Base-by-base conservation (phyloP, 2,113 vertebrate genomes). In the Natator depressus region DNA sequence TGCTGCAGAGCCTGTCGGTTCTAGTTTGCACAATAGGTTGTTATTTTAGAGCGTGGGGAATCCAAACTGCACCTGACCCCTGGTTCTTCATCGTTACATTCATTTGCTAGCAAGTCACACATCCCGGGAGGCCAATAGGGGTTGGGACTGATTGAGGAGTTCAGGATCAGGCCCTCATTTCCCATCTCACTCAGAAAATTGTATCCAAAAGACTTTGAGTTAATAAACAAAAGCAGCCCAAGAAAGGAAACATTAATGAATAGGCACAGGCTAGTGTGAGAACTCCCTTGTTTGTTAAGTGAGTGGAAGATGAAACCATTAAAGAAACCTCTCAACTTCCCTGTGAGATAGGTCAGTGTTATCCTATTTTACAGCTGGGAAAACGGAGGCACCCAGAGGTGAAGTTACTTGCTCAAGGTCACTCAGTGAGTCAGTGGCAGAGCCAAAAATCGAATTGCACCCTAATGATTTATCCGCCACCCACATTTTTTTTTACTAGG, bases 1-100 rank as follows among this genome's bases (percentile, higher is more conserved):
- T 42, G 96, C 89, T 89, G 78, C 13, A 0, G 89, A 91, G 50
- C 81, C 29, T 2, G 1, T 5, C 62, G 94, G 90, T 92, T 90
- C 89, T 87, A 81, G 3, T 94, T 95, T 86, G 49, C 83, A 93
- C 80, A 93, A 85, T 80, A 69, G 38, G 94, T 4, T 75, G 31
- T 82, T 6, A 9, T 93, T 2, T 97, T 97, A 97, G 97, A 95
- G 72, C 91, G 96, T 94, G 93, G 80, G 88, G 86, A 94, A 47
- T 1, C 76, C 83, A 69, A 93, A 93, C 8, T 1, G n/a, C 38
- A 13, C 1, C 86, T 7, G 0, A 49, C 57, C 3, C 25, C 81
- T 75, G 0, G 2, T 46, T 76, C 47, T 35, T 14, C 83, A 38
- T 46, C 57, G 20, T 27, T 47, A 25, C 53, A 54, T 31, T 46